Evolutionary conservation across 1,140 invertebrate species (phyloP).

Genomic region (Nymphalis io): DNA sequence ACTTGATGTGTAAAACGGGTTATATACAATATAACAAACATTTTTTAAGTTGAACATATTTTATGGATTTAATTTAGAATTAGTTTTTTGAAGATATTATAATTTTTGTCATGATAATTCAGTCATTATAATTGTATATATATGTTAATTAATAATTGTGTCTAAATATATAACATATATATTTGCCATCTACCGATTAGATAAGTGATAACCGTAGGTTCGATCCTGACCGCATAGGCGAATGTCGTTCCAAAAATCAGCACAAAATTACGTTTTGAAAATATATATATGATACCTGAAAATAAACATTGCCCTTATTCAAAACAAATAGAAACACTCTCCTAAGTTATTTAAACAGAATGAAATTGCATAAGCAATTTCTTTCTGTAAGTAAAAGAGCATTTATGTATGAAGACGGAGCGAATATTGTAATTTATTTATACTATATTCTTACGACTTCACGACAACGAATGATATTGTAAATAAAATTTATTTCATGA

Average conservation of each 20-base stretch:
- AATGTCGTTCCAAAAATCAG: no score
- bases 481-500: not conserved
- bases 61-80: not conserved
- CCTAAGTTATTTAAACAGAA: not conserved
- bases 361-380: slow-evolving; percentile 41
- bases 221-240: no score
- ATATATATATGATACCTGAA: no score
- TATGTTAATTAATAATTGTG: no score
- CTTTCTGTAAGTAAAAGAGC: slow-evolving; percentile 34
- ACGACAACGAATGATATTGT: not conserved
- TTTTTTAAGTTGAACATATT: not conserved
- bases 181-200: no score
- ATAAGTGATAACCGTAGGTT: no score
- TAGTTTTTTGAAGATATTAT: no score
- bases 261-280: no score
- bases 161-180: no score
- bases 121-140: no score
- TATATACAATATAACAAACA: slow-evolving; percentile 33
- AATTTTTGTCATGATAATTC: no score
- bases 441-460: not conserved
- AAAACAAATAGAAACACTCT: not conserved
- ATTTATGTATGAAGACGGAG: slow-evolving; percentile 28
- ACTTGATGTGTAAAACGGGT: slow-evolving; percentile 8
- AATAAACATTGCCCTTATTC: no score
- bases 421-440: slow-evolving; percentile 34